Conservation (phyloP, 2,113 vertebrate species). For the Leucoraja erinaceus region DNA sequence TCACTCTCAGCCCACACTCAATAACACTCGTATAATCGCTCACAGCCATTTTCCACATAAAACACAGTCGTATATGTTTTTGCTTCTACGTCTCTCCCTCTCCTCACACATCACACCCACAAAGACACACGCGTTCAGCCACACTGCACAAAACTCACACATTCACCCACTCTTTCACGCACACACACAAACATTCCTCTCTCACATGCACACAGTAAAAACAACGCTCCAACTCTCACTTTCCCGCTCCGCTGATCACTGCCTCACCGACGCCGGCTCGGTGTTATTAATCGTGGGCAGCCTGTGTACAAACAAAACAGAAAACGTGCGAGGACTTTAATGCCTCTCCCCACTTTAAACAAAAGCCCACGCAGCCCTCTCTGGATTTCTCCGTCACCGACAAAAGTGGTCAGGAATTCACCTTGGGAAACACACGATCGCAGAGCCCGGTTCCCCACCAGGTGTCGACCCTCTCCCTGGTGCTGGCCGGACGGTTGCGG, state of each 20-base stretch:
- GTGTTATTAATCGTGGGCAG: not conserved
- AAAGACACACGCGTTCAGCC: not conserved
- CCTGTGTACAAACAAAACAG: not conserved
- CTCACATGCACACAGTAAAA: not conserved
- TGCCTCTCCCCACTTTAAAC: not conserved
- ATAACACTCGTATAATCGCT: not conserved
- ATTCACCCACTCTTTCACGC: not conserved
- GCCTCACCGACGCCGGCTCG: too few relatives aligned
- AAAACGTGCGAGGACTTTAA: not conserved
- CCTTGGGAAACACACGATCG: not conserved
- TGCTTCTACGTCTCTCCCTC: not conserved
- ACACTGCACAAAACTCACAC: not conserved
- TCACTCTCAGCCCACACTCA: not conserved
- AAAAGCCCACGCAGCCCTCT: not conserved
- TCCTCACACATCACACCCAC: not conserved
- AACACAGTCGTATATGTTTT: too few relatives aligned
- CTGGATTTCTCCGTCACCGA: not conserved
- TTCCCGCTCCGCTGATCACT: not conserved
- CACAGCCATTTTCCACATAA: not conserved
- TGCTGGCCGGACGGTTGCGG: not conserved
- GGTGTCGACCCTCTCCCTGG: not conserved
- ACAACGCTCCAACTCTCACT: not conserved
- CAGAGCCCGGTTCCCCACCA: not conserved
- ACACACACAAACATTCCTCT: not conserved
- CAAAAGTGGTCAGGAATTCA: too few relatives aligned